A percentile compares a stretch with the other conserved stretches of the same genome.
These are phyloP conservation scores for Muscicapa striata DNA, from an alignment of 2,797 vertebrate genomes.

Conservation along the genomic window DNA sequence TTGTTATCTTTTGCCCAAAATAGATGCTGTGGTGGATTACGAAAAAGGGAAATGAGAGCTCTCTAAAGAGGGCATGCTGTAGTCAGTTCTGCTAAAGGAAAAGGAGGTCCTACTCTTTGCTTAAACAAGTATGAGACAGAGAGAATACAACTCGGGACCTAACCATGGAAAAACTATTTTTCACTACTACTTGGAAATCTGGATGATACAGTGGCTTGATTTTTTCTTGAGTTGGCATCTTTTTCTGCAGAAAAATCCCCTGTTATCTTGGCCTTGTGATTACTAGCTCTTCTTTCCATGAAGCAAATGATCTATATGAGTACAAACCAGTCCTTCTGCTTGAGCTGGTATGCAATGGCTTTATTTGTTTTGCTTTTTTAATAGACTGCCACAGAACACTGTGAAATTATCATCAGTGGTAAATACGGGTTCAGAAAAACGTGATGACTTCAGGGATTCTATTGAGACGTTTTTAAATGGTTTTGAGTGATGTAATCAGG, in stretches of 20 bases:
- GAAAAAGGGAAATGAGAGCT: constrained; percentile 26
- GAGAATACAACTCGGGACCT: background rate
- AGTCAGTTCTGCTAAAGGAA: background rate
- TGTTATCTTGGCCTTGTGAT: constrained; percentile 44
- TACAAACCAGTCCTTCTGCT: constrained; percentile 47
- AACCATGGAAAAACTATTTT: constrained; percentile 32
- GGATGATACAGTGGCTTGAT: background rate
- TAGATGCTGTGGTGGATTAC: background rate
- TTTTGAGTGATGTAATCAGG: constrained; percentile 48
- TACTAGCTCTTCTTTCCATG: constrained; percentile 33
- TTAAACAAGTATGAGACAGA: background rate
- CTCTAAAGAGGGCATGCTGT: background rate
- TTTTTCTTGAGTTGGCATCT: constrained; percentile 4
- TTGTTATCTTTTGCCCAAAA: background rate
- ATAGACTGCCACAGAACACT: constrained; percentile 33
- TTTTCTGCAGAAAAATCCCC: constrained; percentile 51
- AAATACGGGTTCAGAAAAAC: constrained; percentile 24
- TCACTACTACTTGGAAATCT: constrained; percentile 49
- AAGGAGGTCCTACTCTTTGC: background rate
- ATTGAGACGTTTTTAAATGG: constrained; percentile 28
- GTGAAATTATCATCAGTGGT: background rate
- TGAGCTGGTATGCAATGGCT: background rate
- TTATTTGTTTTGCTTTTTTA: constrained; percentile 62
- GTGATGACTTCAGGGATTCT: constrained; percentile 15
- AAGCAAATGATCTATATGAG: constrained; percentile 16